A percentile compares a stretch with the other conserved stretches of the same genome.
Conservation (phyloP, 2,888 invertebrate genomes). For the Eupithecia centaureata region DNA sequence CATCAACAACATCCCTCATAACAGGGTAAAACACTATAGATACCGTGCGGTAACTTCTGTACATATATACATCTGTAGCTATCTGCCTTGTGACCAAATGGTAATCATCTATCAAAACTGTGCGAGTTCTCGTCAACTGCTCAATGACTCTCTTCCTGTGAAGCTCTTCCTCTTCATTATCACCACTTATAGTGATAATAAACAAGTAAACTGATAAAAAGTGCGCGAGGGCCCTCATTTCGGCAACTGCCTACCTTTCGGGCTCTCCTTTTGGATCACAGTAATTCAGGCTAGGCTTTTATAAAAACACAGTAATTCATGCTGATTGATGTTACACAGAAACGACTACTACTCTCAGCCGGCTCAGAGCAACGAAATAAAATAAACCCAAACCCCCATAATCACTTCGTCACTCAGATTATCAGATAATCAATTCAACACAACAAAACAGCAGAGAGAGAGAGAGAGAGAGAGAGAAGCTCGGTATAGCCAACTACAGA, state of each 20-base stretch:
- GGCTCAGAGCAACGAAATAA: background rate
- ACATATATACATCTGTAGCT: slow-evolving; percentile 77
- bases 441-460: too few species aligned
- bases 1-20: slow-evolving; percentile 71
- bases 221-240: slow-evolving; percentile 67
- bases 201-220: slow-evolving; percentile 66
- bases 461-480: too few species aligned
- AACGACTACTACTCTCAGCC: background rate
- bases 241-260: slow-evolving; percentile 60
- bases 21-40: slow-evolving; percentile 75
- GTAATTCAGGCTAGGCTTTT: background rate
- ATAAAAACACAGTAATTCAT: slow-evolving; percentile 21
- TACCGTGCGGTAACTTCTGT: slow-evolving; percentile 76
- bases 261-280: slow-evolving; percentile 18
- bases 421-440: too few species aligned
- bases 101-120: slow-evolving; percentile 71
- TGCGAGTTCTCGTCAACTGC: slow-evolving; percentile 70
- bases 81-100: slow-evolving; percentile 76
- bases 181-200: slow-evolving; percentile 64
- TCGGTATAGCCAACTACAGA: too few species aligned
- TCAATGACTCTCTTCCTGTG: slow-evolving; percentile 72
- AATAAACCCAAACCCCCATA: background rate
- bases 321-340: background rate
- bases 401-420: background rate
- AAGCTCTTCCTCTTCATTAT: slow-evolving; percentile 70